Percentiles rank a stretch among this genome's conserved stretches.
phyloP scores from a whole-genome alignment of 2,113 vertebrate species.

The Phocoena phocoena region DNA sequence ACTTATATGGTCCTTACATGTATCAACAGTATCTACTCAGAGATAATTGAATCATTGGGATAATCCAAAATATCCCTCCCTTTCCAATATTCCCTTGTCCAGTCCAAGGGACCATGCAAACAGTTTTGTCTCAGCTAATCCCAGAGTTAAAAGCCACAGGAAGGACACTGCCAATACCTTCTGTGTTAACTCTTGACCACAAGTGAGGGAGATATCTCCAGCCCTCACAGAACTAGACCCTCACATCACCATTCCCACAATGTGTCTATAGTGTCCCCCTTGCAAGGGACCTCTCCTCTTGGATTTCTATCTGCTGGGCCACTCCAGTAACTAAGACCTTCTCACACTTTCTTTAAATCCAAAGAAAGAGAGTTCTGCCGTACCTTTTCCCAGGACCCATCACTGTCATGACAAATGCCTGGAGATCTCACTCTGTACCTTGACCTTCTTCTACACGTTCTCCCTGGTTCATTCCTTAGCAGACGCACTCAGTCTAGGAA shows the following conservation, averaged over 20 bases:
- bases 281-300: background rate
- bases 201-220: too few species aligned
- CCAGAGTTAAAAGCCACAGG: background rate
- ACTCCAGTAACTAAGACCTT: background rate
- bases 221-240: background rate
- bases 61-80: too few species aligned
- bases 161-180: accelerated
- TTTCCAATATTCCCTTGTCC: background rate
- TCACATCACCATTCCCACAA: accelerated
- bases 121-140: background rate
- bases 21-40: background rate
- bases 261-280: accelerated
- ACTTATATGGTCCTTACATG: accelerated
- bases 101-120: background rate
- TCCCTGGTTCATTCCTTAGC: background rate
- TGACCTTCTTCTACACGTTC: accelerated
- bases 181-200: accelerated
- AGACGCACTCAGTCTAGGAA: background rate
- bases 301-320: background rate
- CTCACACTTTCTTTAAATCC: background rate
- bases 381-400: background rate
- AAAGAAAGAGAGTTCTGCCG: background rate
- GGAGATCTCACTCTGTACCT: background rate
- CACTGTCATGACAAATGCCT: background rate
- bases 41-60: too few species aligned